These are phyloP conservation scores for Venustaconcha ellipsiformis DNA, from an alignment of 1,140 invertebrate genomes.

Conservation along the genomic window DNA sequence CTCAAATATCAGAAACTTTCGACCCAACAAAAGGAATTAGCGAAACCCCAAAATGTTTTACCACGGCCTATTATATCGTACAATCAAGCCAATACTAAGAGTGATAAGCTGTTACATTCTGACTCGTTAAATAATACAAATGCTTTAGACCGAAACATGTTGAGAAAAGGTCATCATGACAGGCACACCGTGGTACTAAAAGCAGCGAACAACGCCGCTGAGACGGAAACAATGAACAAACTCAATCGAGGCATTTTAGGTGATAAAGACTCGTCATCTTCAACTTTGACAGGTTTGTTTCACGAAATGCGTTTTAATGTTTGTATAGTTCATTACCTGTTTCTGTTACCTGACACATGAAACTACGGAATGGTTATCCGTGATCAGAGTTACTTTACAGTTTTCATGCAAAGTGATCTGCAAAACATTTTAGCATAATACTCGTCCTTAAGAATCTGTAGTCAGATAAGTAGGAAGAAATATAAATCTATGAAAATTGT, in stretches of 20 bases:
- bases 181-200: too few relatives aligned
- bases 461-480: background rate
- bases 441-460: background rate
- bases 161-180: too few relatives aligned
- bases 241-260: background rate
- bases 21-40: too few relatives aligned
- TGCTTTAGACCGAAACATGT: too few relatives aligned
- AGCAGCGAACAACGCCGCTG: too few relatives aligned
- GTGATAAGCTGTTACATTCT: too few relatives aligned
- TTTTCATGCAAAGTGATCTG: constrained; percentile 1
- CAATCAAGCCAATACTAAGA: too few relatives aligned
- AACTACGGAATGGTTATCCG: background rate
- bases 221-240: constrained; percentile 2
- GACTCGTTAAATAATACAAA: too few relatives aligned
- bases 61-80: too few relatives aligned
- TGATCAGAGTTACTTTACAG: constrained; percentile 5
- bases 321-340: constrained; percentile 3
- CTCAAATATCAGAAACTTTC: too few relatives aligned
- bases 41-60: too few relatives aligned
- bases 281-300: constrained; percentile 11
- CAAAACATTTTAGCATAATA: background rate
- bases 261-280: constrained; percentile 9
- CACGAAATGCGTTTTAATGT: constrained; percentile 5
- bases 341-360: background rate
- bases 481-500: too few relatives aligned